A percentile compares a stretch with the other conserved stretches of the same genome.
Evolutionary conservation across 2,888 invertebrate genomes (phyloP).

Genomic region (Eilema griseolum): DNA sequence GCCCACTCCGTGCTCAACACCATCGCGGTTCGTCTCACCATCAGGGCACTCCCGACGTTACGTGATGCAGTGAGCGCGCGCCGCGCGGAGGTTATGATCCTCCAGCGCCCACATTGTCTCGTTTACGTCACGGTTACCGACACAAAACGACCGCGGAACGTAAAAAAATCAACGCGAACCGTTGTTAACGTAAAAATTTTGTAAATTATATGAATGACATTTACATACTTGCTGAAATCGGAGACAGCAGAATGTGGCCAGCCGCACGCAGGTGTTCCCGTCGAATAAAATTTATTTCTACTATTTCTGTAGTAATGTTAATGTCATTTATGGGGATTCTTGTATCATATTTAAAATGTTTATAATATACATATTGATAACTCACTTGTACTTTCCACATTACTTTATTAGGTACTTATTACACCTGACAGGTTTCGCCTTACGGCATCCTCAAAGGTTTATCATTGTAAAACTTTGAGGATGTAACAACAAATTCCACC

Average conservation of each 20-base stretch:
- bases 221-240: constrained; percentile 86
- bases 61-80: constrained; percentile 70
- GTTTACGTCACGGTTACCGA: constrained; percentile 39
- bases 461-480: too few species aligned
- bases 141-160: constrained; percentile 49
- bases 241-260: constrained; percentile 85
- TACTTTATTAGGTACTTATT: too few species aligned
- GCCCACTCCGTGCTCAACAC: constrained; percentile 99
- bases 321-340: constrained; percentile 20
- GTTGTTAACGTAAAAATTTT: constrained; percentile 61
- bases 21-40: constrained; percentile 86
- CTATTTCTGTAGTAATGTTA: constrained; percentile 37
- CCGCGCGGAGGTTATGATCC: constrained; percentile 76
- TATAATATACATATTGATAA: too few species aligned
- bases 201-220: constrained; percentile 81
- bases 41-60: constrained; percentile 79
- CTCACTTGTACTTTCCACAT: too few species aligned
- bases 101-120: constrained; percentile 63
- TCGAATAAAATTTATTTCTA: constrained; percentile 63
- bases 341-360: not conserved
- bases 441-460: too few species aligned
- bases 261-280: constrained; percentile 72
- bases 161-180: constrained; percentile 53
- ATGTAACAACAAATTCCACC: too few species aligned
- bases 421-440: too few species aligned